A percentile compares a stretch with the other conserved stretches of the same genome.
phyloP scores from a whole-genome alignment of 2,797 vertebrate genomes.

The Pangasius macronema region DNA sequence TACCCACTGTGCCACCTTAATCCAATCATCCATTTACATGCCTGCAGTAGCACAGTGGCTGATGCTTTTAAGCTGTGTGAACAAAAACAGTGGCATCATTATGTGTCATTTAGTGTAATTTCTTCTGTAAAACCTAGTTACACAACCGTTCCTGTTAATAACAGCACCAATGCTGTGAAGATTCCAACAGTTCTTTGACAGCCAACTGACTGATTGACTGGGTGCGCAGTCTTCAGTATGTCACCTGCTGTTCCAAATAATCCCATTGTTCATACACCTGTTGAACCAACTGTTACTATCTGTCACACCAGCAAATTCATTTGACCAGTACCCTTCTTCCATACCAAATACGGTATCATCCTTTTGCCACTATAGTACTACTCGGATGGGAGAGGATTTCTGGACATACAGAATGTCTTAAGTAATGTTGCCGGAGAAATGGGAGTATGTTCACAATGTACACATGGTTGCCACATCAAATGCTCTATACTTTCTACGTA shows the following conservation, averaged over 20 bases:
- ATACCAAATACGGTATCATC: neutral
- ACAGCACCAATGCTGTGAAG: too few relatives aligned
- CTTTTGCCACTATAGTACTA: neutral
- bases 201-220: neutral
- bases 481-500: neutral
- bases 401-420: neutral
- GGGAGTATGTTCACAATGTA: too few relatives aligned
- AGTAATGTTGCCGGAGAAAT: too few relatives aligned
- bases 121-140: neutral
- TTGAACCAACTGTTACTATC: neutral
- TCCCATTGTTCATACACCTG: slow-evolving; percentile 1
- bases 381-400: neutral
- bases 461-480: neutral
- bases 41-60: neutral
- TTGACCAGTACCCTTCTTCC: neutral
- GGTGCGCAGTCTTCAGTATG: neutral
- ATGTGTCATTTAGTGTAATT: neutral
- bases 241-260: neutral
- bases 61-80: neutral
- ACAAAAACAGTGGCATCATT: neutral
- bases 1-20: neutral
- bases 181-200: neutral
- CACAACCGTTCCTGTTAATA: neutral
- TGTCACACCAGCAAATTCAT: neutral
- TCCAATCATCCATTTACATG: neutral